Evolutionary conservation across 1,140 invertebrate genomes (phyloP).

Genomic region (Batillaria attramentaria): DNA sequence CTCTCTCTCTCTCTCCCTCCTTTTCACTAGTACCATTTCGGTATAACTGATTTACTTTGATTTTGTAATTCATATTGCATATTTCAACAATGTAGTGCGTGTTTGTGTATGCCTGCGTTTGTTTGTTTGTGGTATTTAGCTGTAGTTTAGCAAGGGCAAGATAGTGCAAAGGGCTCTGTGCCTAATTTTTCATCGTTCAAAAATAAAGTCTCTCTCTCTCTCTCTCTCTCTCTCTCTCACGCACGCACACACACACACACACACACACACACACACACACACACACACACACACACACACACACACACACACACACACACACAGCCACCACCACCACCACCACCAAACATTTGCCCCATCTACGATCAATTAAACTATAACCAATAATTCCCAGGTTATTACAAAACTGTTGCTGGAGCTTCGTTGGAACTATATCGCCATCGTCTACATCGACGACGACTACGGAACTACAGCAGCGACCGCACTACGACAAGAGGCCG

Average conservation of each 20-base stretch:
- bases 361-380: too few species aligned
- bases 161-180: too few species aligned
- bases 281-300: background rate
- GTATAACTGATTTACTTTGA: too few species aligned
- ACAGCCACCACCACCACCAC: background rate
- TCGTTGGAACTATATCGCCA: slow-evolving; percentile 29
- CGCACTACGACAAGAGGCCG: background rate
- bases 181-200: too few species aligned
- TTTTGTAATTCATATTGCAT: too few species aligned
- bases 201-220: background rate
- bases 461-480: background rate
- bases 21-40: too few species aligned
- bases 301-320: slow-evolving; percentile 8
- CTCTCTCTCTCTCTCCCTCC: too few species aligned
- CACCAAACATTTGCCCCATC: too few species aligned
- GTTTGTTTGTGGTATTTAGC: too few species aligned
- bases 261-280: slow-evolving; percentile 16
- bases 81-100: too few species aligned
- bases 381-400: slow-evolving; percentile 16
- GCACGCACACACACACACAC: background rate
- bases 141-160: too few species aligned
- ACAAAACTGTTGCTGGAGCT: slow-evolving; percentile 6
- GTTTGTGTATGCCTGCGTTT: too few species aligned
- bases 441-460: slow-evolving; percentile 20
- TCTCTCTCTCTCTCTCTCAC: slow-evolving; percentile 9